A percentile compares a stretch with the other conserved stretches of the same genome.
These are phyloP conservation scores for Lithophane socia DNA, from an alignment of 2,888 invertebrate genomes.

Conservation along the genomic window DNA sequence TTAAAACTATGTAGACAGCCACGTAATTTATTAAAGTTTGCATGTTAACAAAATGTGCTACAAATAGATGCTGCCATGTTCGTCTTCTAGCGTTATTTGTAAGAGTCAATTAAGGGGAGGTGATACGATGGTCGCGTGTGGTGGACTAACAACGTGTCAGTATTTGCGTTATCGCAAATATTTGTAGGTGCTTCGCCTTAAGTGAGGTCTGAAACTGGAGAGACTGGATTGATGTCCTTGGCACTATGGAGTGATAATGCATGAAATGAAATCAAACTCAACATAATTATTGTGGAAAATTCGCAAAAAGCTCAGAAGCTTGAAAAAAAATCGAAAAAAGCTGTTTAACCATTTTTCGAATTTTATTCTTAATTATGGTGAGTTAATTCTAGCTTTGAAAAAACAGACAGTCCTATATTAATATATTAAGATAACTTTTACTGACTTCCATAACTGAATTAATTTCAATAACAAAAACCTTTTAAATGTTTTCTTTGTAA, in stretches of 20 bases:
- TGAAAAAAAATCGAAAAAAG: neutral
- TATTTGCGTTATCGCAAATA: constrained; percentile 25
- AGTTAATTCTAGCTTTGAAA: constrained; percentile 1
- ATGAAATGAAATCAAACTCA: neutral
- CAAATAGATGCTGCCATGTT: constrained; percentile 6
- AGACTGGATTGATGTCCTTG: neutral
- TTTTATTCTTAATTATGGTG: neutral
- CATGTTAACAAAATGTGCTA: constrained; percentile 23
- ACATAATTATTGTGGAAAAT: too few species aligned
- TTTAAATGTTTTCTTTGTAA: constrained; percentile 46
- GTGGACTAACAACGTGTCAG: constrained; percentile 19
- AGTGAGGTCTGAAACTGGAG: neutral
- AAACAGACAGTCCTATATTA: neutral
- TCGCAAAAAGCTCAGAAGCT: neutral
- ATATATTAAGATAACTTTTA: constrained; percentile 18
- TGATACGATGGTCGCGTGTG: constrained; percentile 32
- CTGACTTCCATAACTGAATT: constrained; percentile 47
- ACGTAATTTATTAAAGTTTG: constrained; percentile 19
- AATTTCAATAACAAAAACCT: constrained; percentile 55
- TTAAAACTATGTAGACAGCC: neutral
- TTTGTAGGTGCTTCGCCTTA: constrained; percentile 14
- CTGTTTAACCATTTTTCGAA: neutral
- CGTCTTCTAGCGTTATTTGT: constrained; percentile 21
- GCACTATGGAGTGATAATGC: neutral
- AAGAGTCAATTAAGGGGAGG: constrained; percentile 42